Base-by-base conservation (phyloP, 2,888 invertebrate species). In the Sisyra terminalis region DNA sequence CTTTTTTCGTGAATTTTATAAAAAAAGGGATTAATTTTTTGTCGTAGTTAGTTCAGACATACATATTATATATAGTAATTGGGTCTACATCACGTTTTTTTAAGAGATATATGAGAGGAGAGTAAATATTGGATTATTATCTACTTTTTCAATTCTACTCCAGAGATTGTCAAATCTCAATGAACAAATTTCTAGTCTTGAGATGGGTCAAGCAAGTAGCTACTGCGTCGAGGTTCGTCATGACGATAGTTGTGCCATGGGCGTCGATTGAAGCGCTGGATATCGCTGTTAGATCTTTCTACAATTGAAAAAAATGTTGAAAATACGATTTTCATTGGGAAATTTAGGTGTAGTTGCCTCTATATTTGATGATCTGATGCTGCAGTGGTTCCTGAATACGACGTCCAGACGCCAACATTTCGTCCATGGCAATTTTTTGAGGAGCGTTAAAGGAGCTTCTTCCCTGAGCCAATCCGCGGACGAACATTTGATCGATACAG, bases 281-380 rank as follows among this genome's bases (percentile, higher is more conserved):
- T 71, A 54, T 72, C 71, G 50, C 71, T 71, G 52, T 70, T 69
- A 40, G 72, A 71, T 54, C 72, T 69, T 59, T 72, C 72, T 72
- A 59, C 43, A 65, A 62, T 17, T 18, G 17, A 39, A 8, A 18
- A 16, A 29, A 45, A 41, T 11, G 9, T 44, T 43, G 18, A 34
- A 32, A 24, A 5, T 24, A 5, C 5, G 24, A 7, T 3, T 24
- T 24, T 7, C 24, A 24, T 24, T 24, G 24, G 7, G 7, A 24
- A 3, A 24, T 24, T 24, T 24, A 44, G 38, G 36, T 34, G 32
- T 40, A 48, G 46, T 49, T 49, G 64, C 65, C 65, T 59, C 65
- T 57, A 47, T 62, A 64, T 55, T 60, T 61, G 45, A 64, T 59
- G 47, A 57, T 57, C 47, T 57, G 57, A 46, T 54, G 52, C 39